phyloP scores from a whole-genome alignment of 1,140 invertebrate species.

The Apolygus lucorum region DNA sequence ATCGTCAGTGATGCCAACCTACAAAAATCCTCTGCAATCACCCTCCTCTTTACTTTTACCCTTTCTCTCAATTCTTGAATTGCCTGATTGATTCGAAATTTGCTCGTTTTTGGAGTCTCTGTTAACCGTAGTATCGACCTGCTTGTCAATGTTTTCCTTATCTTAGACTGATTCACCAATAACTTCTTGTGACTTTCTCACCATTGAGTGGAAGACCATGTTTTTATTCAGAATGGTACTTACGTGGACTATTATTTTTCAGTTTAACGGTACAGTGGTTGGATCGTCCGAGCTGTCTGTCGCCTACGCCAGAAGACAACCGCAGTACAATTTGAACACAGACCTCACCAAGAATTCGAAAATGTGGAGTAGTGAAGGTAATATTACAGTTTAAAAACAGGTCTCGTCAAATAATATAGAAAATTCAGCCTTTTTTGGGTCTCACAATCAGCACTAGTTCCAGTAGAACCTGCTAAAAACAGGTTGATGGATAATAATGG shows the following conservation, averaged over 20 bases:
- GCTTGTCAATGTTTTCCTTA: not conserved
- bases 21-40: no score
- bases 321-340: conserved; percentile 1
- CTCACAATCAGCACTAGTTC: not conserved
- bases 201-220: no score
- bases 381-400: not conserved
- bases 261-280: conserved; percentile 45
- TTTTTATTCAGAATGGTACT: not conserved
- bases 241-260: conserved; percentile 43
- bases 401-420: not conserved
- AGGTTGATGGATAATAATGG: no score
- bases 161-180: not conserved
- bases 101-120: no score
- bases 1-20: no score
- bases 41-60: no score
- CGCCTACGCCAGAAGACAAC: conserved; percentile 44
- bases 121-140: not conserved
- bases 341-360: conserved; percentile 17
- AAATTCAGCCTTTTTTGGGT: no score
- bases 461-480: no score
- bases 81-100: no score
- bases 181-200: no score
- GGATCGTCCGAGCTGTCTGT: conserved; percentile 20
- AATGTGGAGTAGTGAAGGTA: conserved; percentile 11
- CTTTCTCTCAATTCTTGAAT: no score